A percentile compares a stretch with the other conserved stretches of the same genome.
These are phyloP conservation scores for Agrilus biguttatus DNA, from an alignment of 2,888 invertebrate species.

Conservation along the genomic window DNA sequence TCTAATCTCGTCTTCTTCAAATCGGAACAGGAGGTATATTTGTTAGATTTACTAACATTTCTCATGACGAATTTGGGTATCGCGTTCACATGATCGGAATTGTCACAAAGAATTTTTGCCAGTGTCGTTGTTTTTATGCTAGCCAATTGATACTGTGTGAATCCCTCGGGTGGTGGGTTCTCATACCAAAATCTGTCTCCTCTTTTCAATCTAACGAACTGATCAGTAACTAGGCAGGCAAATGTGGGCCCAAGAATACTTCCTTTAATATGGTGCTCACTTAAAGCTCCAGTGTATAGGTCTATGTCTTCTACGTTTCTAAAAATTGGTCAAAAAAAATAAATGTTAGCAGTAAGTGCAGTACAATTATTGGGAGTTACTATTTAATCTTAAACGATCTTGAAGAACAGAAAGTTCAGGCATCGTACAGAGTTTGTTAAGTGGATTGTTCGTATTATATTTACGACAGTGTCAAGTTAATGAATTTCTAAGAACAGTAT, in stretches of 20 bases:
- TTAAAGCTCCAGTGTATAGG: constrained; percentile 74
- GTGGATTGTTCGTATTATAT: too few species aligned
- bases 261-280: constrained; percentile 56
- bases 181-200: constrained; percentile 90
- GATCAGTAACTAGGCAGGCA: constrained; percentile 71
- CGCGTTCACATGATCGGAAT: constrained; percentile 48
- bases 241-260: constrained; percentile 75
- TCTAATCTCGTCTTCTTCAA: constrained; percentile 41
- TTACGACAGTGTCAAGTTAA: too few species aligned
- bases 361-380: too few species aligned
- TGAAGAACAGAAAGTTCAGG: too few species aligned
- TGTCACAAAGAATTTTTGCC: constrained; percentile 62
- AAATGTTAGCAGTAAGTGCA: too few species aligned
- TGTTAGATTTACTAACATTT: constrained; percentile 35
- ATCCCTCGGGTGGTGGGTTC: constrained; percentile 46
- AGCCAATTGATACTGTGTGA: constrained; percentile 59
- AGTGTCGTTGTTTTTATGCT: constrained; percentile 67
- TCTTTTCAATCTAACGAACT: constrained; percentile 64
- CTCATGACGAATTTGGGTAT: constrained; percentile 61
- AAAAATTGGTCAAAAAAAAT: constrained; percentile 10
- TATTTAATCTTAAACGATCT: too few species aligned
- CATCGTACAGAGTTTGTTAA: too few species aligned
- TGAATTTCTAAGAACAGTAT: too few species aligned
- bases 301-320: constrained; percentile 72
- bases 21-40: constrained; percentile 49